phyloP scores from a whole-genome alignment of 2,113 vertebrate genomes.

The Heterochromis multidens region DNA sequence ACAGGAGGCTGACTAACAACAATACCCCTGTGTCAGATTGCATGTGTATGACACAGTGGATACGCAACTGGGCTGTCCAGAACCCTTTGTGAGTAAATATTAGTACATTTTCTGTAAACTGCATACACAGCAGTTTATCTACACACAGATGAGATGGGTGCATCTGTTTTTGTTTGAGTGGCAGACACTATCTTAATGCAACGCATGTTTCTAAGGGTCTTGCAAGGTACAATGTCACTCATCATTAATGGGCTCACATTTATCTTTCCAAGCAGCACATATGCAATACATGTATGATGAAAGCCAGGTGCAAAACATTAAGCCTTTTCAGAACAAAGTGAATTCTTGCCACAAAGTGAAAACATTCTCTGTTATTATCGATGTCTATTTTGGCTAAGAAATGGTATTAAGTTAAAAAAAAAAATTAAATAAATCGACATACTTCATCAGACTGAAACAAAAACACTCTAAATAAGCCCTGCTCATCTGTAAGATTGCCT shows the following conservation, averaged over 20 bases:
- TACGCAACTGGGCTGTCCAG: not conserved
- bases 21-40: not conserved
- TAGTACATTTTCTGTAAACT: not conserved
- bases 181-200: not conserved
- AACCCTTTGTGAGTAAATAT: not conserved
- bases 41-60: not conserved
- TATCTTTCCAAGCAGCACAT: not conserved
- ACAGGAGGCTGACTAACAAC: not conserved
- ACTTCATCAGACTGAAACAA: not conserved
- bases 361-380: not conserved
- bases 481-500: accelerated
- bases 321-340: not conserved
- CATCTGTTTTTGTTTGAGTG: not conserved
- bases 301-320: not conserved
- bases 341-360: not conserved
- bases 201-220: not conserved
- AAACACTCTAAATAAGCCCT: not conserved
- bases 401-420: not conserved
- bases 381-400: not conserved
- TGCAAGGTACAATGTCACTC: not conserved
- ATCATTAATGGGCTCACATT: not conserved
- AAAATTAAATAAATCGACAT: not conserved
- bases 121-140: not conserved
- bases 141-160: not conserved
- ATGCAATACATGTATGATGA: not conserved